Conservation (phyloP, 2,113 vertebrate species). For the Calidris pugnax region DNA sequence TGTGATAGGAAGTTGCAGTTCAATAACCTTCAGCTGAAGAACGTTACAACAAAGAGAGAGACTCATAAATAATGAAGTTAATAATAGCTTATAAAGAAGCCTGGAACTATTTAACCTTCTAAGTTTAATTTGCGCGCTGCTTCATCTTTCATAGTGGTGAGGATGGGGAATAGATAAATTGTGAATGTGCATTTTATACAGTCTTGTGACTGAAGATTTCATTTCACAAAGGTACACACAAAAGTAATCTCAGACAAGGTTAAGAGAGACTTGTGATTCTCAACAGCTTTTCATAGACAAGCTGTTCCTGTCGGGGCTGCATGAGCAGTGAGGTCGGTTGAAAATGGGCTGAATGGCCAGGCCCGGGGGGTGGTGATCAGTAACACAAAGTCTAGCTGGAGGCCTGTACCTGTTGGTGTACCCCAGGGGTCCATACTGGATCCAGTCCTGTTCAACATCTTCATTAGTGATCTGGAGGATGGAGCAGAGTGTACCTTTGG, state of each 20-base stretch:
- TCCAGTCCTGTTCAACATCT: background rate
- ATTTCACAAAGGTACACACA: background rate
- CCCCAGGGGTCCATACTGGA: rapidly evolving
- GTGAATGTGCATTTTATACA: background rate
- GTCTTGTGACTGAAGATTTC: background rate
- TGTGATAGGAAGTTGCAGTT: constrained; percentile 38
- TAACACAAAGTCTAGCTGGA: background rate
- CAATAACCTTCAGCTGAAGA: constrained; percentile 42
- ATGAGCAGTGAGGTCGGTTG: background rate
- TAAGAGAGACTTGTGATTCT: background rate
- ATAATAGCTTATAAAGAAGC: constrained; percentile 18
- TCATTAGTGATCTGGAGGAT: background rate
- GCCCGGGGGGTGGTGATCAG: background rate
- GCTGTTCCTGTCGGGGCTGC: background rate
- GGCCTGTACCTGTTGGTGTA: background rate
- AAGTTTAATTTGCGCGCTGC: constrained; percentile 3
- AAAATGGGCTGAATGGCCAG: background rate
- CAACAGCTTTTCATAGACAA: background rate
- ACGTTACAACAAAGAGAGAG: background rate
- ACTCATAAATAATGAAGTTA: constrained; percentile 31
- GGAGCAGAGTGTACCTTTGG: background rate
- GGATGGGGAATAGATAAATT: background rate
- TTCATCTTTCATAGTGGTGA: background rate
- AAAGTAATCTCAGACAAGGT: background rate
- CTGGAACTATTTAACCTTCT: constrained; percentile 11